Base-by-base conservation (phyloP, 2,888 invertebrate species). In the Aphodius granarius region DNA sequence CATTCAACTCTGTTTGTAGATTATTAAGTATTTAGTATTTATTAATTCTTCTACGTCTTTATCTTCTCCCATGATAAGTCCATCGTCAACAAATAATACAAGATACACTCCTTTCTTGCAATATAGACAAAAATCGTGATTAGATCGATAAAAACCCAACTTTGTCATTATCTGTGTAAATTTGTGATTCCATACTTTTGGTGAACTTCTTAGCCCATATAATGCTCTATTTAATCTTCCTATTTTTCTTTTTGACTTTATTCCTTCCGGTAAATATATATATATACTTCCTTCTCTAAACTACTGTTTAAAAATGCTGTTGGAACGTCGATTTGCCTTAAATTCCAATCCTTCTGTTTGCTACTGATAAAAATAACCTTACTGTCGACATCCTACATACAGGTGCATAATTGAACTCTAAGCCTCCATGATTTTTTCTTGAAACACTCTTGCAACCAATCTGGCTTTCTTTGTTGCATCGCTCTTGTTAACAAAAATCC, bases 401-500 rank as follows among this genome's bases (percentile, higher is more conserved):
- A 22, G 76, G 76, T 64, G 74, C 62, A 74, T 76, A 78, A 13
- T 13, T 75, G 23, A 22, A 18, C 23, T 78, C 62, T 63, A 64
- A 64, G 15, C 71, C 71, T 23, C 73, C 68, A 6, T 20, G 15
- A 21, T 6, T 13, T 63, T n/a, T 73, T 16, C 62, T 73, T 78
- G 75, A 72, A 66, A 78, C 9, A 76, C 77, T 73, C 75, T 77
- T 15, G 75, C 77, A 13, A 77, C 77, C 17, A 78, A 22, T 64
- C 75, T 15, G 21, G 78, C 75, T 66, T 77, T 78, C 66, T 72
- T 78, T 22, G 73, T 73, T 19, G 64, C 73, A 73, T 73, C 81
- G 80, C 75, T 71, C 78, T 64, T 80, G 78, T 19, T 80, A 76
- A 74, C 71, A 21, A 78, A 79, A 70, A 78, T 65, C 78, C 79